These are phyloP conservation scores for Cardiocondyla obscurior DNA, from an alignment of 1,140 invertebrate species.

Conservation along the genomic window DNA sequence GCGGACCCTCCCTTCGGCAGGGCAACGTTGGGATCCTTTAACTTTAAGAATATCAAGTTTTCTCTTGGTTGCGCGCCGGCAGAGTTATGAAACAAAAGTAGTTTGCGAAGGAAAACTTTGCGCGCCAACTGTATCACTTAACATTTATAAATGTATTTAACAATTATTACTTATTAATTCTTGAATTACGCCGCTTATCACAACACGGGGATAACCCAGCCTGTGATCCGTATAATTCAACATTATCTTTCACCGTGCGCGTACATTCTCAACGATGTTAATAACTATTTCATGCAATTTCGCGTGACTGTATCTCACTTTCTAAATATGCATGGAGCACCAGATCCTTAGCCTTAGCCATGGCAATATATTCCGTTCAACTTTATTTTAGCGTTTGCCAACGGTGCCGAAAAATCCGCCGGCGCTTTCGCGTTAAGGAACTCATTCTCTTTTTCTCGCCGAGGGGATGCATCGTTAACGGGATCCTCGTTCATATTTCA, in stretches of 20 bases:
- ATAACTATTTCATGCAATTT: not conserved
- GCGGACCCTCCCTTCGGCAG: constrained; percentile 11
- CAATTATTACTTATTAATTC: constrained; percentile 14
- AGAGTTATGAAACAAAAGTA: constrained; percentile 19
- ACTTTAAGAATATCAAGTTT: constrained; percentile 50
- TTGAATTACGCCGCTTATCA: not conserved
- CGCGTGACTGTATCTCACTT: not conserved
- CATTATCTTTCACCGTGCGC: not conserved
- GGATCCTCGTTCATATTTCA: constrained; percentile 39
- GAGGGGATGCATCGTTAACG: constrained; percentile 24
- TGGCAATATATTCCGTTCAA: not conserved
- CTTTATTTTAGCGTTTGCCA: constrained; percentile 6
- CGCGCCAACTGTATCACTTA: not conserved
- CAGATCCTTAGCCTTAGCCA: not conserved
- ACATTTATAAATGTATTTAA: constrained; percentile 5
- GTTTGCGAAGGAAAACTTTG: constrained; percentile 10
- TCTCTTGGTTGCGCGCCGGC: not conserved
- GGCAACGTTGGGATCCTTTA: constrained; percentile 6
- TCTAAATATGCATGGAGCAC: not conserved
- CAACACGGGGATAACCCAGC: not conserved
- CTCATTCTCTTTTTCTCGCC: constrained; percentile 4
- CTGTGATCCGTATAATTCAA: not conserved
- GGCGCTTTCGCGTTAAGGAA: constrained; percentile 17
- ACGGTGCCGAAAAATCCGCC: not conserved
- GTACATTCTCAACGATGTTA: not conserved